These are phyloP conservation scores for Antennarius striatus DNA, from an alignment of 2,113 vertebrate genomes.

Conservation along the genomic window DNA sequence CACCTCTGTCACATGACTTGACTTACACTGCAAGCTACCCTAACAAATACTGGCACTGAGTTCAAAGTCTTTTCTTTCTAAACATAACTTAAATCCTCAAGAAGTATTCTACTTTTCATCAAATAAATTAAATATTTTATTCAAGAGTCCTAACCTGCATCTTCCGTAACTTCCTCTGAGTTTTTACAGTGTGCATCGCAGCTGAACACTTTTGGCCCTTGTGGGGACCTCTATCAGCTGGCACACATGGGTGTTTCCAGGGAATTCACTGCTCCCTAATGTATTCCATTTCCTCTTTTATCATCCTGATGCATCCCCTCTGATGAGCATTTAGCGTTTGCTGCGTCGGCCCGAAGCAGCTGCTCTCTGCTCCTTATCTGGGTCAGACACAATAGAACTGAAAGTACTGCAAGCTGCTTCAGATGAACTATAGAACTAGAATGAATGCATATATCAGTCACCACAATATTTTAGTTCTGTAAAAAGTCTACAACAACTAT, in stretches of 20 bases:
- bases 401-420: constrained; percentile 49
- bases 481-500: too few relatives aligned
- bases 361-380: constrained; percentile 57
- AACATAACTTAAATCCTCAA: too few relatives aligned
- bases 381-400: constrained; percentile 69
- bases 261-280: constrained; percentile 15
- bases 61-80: not conserved
- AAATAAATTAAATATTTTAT: not conserved
- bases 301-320: constrained; percentile 31
- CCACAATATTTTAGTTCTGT: constrained; percentile 12
- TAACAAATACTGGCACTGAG: not conserved
- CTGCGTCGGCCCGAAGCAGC: constrained; percentile 41
- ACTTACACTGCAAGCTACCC: not conserved
- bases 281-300: constrained; percentile 18
- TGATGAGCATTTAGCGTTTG: constrained; percentile 46
- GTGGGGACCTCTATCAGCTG: not conserved
- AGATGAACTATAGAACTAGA: constrained; percentile 46
- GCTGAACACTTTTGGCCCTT: not conserved
- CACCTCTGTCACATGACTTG: not conserved
- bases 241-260: constrained; percentile 5
- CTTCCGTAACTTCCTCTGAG: too few relatives aligned
- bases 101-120: not conserved
- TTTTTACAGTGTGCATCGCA: not conserved
- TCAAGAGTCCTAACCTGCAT: too few relatives aligned
- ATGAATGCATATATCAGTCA: too few relatives aligned